Percentiles rank a stretch among this genome's conserved stretches.
phyloP scores from a whole-genome alignment of 1,140 invertebrate genomes.

The Drosophila sturtevanti region DNA sequence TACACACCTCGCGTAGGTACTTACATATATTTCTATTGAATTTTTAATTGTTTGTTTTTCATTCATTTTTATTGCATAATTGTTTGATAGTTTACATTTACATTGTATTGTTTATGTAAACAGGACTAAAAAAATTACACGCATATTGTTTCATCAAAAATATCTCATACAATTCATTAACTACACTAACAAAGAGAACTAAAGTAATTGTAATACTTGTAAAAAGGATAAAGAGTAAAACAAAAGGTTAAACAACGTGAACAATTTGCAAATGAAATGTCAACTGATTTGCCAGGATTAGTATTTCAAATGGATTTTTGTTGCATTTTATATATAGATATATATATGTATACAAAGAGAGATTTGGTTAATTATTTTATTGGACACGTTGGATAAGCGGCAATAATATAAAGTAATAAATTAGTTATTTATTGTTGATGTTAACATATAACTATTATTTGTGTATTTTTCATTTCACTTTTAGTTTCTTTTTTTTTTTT shows the following conservation, averaged over 20 bases:
- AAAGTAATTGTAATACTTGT: conserved; percentile 40
- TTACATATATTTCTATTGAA: neutral
- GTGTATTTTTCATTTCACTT: conserved; percentile 14
- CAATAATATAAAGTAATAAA: conserved; percentile 2
- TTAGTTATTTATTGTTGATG: neutral
- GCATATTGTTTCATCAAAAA: conserved; percentile 32
- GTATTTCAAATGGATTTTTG: neutral
- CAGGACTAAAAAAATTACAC: conserved; percentile 7
- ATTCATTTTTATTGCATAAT: conserved; percentile 43
- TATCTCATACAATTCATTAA: conserved; percentile 59
- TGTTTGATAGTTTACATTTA: conserved; percentile 45
- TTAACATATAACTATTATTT: conserved; percentile 7
- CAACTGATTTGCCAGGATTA: conserved; percentile 4
- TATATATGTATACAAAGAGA: neutral
- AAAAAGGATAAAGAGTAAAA: conserved; percentile 20
- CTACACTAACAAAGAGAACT: conserved; percentile 64
- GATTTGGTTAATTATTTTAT: conserved; percentile 6
- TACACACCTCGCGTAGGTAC: conserved; percentile 5
- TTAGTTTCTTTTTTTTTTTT: conserved; percentile 17
- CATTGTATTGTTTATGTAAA: conserved; percentile 40
- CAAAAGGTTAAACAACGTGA: conserved; percentile 1
- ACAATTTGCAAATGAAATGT: neutral
- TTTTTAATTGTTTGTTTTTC: conserved; percentile 20
- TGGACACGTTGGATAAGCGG: neutral
- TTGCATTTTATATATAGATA: too few relatives aligned